Evolutionary conservation across 2,113 vertebrate genomes (phyloP).

Genomic region (Gnathonemus echidnorhynchus): DNA sequence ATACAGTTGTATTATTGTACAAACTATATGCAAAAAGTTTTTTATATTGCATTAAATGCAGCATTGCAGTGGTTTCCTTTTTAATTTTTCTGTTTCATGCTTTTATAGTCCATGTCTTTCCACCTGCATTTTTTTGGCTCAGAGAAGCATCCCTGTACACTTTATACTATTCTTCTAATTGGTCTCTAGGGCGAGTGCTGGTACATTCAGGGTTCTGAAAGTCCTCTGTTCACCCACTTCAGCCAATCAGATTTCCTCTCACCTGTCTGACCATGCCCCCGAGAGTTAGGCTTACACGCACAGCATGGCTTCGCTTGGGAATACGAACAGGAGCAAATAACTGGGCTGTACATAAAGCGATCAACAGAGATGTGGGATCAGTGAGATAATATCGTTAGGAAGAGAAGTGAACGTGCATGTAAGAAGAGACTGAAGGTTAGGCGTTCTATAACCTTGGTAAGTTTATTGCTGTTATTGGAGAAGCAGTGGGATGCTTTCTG

Average conservation of each 20-base stretch:
- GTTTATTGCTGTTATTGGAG: neutral
- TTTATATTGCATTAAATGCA: neutral
- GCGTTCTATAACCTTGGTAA: neutral
- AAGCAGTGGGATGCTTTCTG: neutral
- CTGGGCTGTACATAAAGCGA: neutral
- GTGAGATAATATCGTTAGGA: neutral
- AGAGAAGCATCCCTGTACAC: neutral
- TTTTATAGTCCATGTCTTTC: neutral
- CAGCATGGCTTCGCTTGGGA: constrained; percentile 22
- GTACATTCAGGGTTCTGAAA: neutral
- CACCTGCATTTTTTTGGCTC: neutral
- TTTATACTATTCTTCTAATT: constrained; percentile 45
- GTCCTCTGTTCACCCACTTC: constrained; percentile 17
- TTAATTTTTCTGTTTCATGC: neutral
- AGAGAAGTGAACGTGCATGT: neutral
- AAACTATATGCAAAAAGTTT: neutral
- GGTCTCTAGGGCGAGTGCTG: constrained; percentile 30
- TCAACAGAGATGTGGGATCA: neutral
- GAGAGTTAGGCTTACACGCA: constrained; percentile 43
- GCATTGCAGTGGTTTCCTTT: neutral
- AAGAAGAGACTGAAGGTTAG: neutral
- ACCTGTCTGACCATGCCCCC: constrained; percentile 21
- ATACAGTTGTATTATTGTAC: neutral
- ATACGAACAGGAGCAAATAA: neutral
- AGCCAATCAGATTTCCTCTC: constrained; percentile 37